phyloP scores from a whole-genome alignment of 2,888 invertebrate genomes.

The Drosophila peninsularis region DNA sequence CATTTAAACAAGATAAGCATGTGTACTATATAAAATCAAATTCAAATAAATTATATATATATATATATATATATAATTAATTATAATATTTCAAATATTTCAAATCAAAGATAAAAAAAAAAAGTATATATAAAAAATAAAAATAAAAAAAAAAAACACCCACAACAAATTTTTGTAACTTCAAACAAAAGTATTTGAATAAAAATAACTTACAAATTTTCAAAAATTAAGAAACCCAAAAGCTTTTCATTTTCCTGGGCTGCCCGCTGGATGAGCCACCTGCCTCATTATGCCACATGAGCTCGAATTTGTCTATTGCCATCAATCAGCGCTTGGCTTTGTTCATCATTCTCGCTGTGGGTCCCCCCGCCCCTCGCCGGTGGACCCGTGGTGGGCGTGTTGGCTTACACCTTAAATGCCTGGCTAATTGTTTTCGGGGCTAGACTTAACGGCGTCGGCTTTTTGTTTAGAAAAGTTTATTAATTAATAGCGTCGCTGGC shows the following conservation, averaged over 20 bases:
- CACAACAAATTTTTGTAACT: slow-evolving; percentile 65
- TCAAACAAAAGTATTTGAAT: slow-evolving; percentile 65
- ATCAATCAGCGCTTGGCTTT: slow-evolving; percentile 65
- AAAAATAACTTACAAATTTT: slow-evolving; percentile 73
- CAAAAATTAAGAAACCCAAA: slow-evolving; percentile 42
- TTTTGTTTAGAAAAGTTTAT: slow-evolving; percentile 60
- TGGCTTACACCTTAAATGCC: slow-evolving; percentile 69
- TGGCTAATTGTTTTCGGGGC: slow-evolving; percentile 67
- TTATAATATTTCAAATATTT: slow-evolving; percentile 59
- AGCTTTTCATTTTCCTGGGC: not conserved
- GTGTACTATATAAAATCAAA: slow-evolving; percentile 61
- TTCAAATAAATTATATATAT: slow-evolving; percentile 50
- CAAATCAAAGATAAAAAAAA: slow-evolving; percentile 37
- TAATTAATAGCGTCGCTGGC: slow-evolving; percentile 64
- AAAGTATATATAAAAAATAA: slow-evolving; percentile 12
- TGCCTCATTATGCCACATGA: slow-evolving; percentile 36
- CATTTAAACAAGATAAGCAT: slow-evolving; percentile 65
- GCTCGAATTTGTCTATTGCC: slow-evolving; percentile 53
- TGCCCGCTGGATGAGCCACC: slow-evolving; percentile 20
- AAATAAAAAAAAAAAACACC: slow-evolving; percentile 18
- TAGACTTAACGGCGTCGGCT: slow-evolving; percentile 56
- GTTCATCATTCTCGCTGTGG: slow-evolving; percentile 45
- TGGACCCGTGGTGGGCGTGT: slow-evolving; percentile 52
- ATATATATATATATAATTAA: slow-evolving; percentile 46
- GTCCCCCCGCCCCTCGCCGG: slow-evolving; percentile 1